Conservation (phyloP, 2,888 invertebrate species). For the Chymomyza caudatula region DNA sequence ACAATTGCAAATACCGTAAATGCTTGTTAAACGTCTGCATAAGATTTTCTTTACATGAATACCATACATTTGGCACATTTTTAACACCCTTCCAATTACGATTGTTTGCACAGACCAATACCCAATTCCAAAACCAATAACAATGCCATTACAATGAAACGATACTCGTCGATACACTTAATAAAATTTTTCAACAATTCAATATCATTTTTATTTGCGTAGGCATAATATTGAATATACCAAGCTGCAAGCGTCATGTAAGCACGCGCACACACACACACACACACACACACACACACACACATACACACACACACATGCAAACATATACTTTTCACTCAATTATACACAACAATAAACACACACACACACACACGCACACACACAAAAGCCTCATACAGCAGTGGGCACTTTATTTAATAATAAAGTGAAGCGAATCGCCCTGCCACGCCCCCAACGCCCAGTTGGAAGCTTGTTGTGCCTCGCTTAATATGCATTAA, state of each 20-base stretch:
- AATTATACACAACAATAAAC: conserved; percentile 71
- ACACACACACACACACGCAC: conserved; percentile 55
- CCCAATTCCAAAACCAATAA: not conserved
- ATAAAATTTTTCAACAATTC: conserved; percentile 62
- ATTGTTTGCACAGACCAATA: conserved; percentile 31
- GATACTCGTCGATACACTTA: conserved; percentile 19
- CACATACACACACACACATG: not conserved
- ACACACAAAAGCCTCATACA: conserved; percentile 44
- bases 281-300: conserved; percentile 28
- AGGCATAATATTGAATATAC: conserved; percentile 60
- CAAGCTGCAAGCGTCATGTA: conserved; percentile 31
- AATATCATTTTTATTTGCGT: conserved; percentile 68
- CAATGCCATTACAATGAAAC: not conserved
- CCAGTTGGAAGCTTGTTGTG: not conserved
- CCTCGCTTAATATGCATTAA: conserved; percentile 65
- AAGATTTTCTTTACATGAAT: conserved; percentile 33
- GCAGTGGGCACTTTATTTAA: conserved; percentile 65
- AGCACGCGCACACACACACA: conserved; percentile 41
- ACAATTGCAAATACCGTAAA: conserved; percentile 21
- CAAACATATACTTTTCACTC: conserved; percentile 68
- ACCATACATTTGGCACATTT: not conserved
- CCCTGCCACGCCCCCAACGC: conserved; percentile 1
- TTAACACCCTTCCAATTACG: conserved; percentile 43
- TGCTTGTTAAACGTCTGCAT: conserved; percentile 27
- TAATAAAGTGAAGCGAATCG: conserved; percentile 52